Evolutionary conservation across 2,888 invertebrate genomes (phyloP).

Genomic region (Philonicus albiceps): DNA sequence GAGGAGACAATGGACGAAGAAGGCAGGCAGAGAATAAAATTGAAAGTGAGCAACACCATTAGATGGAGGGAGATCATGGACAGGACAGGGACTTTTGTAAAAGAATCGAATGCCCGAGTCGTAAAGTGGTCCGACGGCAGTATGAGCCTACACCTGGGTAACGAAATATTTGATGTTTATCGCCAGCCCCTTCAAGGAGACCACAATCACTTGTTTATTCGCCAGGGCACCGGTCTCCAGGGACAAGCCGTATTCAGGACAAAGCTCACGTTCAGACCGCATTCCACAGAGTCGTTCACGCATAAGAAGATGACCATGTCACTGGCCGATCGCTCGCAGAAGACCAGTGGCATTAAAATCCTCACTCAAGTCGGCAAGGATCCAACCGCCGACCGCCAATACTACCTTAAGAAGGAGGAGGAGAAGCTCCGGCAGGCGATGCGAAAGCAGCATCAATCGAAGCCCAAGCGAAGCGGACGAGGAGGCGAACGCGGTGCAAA

Average conservation of each 20-base stretch:
- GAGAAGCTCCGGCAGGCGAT: conserved; percentile 91
- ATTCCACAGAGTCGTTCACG: conserved; percentile 98
- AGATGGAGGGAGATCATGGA: conserved; percentile 90
- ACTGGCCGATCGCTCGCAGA: conserved; percentile 91
- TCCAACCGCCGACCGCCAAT: conserved; percentile 91
- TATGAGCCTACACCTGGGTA: conserved; percentile 94
- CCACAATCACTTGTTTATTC: conserved; percentile 96
- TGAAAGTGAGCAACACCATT: conserved; percentile 97
- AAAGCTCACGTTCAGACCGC: conserved; percentile 96
- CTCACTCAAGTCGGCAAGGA: conserved; percentile 81
- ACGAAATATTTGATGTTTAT: conserved; percentile 98
- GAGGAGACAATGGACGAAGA: conserved; percentile 98
- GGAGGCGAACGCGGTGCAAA: conserved; percentile 60
- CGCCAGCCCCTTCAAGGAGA: conserved; percentile 93
- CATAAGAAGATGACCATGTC: conserved; percentile 99
- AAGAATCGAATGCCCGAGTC: conserved; percentile 94
- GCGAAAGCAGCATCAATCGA: conserved; percentile 67
- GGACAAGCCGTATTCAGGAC: conserved; percentile 97
- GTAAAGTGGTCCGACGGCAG: conserved; percentile 99
- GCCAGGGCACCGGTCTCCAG: conserved; percentile 97
- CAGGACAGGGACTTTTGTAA: conserved; percentile 79
- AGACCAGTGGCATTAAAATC: conserved; percentile 94
- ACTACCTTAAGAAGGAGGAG: conserved; percentile 97
- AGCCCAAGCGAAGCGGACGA: conserved; percentile 65
- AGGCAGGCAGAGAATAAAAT: conserved; percentile 83